A percentile compares a stretch with the other conserved stretches of the same genome.
These are phyloP conservation scores for Dasyurus viverrinus DNA, from an alignment of 2,113 vertebrate species.

Conservation along the genomic window DNA sequence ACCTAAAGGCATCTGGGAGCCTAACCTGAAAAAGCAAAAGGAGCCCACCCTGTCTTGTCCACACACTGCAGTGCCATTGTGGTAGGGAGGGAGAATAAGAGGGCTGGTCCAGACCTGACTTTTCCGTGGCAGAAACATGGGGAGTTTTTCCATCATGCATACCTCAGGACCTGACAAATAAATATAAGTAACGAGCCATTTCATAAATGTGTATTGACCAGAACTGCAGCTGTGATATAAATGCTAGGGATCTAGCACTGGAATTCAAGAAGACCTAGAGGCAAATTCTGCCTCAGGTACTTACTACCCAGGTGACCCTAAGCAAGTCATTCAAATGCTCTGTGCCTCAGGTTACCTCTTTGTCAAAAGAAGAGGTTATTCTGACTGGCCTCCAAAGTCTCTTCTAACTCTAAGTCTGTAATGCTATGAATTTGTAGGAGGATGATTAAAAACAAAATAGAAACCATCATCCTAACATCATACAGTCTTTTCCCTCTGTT, in stretches of 20 bases:
- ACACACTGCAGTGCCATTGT: not conserved
- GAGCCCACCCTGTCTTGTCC: not conserved
- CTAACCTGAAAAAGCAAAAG: conserved; percentile 33
- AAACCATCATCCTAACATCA: not conserved
- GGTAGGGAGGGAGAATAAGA: not conserved
- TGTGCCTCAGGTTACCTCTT: not conserved
- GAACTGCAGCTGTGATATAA: not conserved
- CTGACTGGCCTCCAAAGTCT: not conserved
- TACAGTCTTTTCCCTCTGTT: not conserved
- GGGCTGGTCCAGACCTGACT: not conserved
- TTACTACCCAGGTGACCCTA: not conserved
- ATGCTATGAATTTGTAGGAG: not conserved
- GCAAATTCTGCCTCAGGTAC: not conserved
- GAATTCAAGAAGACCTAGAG: not conserved
- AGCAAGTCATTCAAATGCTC: not conserved
- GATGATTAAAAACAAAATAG: not conserved
- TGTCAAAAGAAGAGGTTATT: not conserved
- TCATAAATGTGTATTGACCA: not conserved
- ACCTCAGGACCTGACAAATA: not conserved
- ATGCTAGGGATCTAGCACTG: not conserved
- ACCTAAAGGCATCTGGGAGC: conserved; percentile 19
- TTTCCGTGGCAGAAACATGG: not conserved
- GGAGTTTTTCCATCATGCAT: not conserved
- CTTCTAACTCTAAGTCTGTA: not conserved
- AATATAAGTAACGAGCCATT: not conserved